Evolutionary conservation across 1,140 invertebrate species (phyloP), one percentile per base, ranked within the genome.

Genomic region (Mya arenaria): DNA sequence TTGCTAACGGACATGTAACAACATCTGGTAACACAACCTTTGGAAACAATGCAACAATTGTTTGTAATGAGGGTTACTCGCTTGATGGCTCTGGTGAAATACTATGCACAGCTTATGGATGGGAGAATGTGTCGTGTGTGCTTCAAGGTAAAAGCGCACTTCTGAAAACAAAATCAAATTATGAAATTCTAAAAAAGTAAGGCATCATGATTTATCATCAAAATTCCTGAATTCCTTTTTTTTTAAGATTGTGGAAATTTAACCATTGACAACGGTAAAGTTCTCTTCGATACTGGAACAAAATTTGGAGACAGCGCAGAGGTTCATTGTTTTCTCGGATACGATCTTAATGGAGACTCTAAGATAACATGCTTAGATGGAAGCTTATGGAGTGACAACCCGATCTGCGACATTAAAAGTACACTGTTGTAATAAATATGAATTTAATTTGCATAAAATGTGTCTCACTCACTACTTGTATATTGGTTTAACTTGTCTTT

Each of bases 171-270:
- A 28, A 23, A 4, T 56, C 4, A 56, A 23, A 34, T 28, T 28
- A 10, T 32, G 30, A 28, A 62, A 28, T 4, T 19, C 58, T 34
- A n/a, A 25, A 62, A 28, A 32, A 32, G 58, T 62, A 4, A 28
- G 36, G 15, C 58, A 62, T 32, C 15, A 62, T 28, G 58, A 32
- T 32, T 8, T n/a, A n/a, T n/a, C n/a, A n/a, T n/a, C n/a, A n/a
- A n/a, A n/a, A n/a, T n/a, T n/a, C n/a, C n/a, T n/a, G n/a, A n/a
- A n/a, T n/a, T n/a, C n/a, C n/a, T n/a, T n/a, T n/a, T n/a, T n/a
- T n/a, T n/a, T n/a, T n/a, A 8, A 63, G 60, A 63, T 23, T 63
- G 60, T 15, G 60, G 60, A 10, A 36, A 63, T 63, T n/a, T n/a
- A n/a, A n/a, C n/a, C n/a, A n/a, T n/a, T n/a, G n/a, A n/a, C n/a